phyloP scores from a whole-genome alignment of 2,797 vertebrate species.

The Parotocinclus haroldoi region DNA sequence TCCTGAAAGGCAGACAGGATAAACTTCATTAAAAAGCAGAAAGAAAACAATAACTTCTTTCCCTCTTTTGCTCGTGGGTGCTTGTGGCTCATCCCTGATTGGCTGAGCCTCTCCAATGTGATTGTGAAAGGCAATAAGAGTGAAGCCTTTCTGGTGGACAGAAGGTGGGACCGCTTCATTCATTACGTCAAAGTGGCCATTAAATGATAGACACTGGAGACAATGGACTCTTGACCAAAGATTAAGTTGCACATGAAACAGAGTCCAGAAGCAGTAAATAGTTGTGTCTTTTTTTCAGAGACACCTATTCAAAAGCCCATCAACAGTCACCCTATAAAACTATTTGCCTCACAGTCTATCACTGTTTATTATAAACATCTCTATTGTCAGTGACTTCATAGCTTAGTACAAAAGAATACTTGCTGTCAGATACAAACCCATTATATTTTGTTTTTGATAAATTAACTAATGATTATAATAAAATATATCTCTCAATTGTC shows the following conservation, averaged over 20 bases:
- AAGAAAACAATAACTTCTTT: constrained; percentile 65
- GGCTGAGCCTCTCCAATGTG: constrained; percentile 66
- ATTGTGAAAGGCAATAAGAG: constrained; percentile 76
- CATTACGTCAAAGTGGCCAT: constrained; percentile 85
- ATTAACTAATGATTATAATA: background rate
- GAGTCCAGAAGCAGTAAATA: constrained; percentile 72
- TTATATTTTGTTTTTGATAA: background rate
- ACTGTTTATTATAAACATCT: constrained; percentile 27
- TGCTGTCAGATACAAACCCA: background rate
- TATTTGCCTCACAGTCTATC: constrained; percentile 31
- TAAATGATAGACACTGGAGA: constrained; percentile 83
- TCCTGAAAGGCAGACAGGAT: constrained; percentile 62
- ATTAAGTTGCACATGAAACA: constrained; percentile 74
- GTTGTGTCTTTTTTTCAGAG: constrained; percentile 64
- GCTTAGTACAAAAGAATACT: constrained; percentile 15
- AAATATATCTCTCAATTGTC: background rate
- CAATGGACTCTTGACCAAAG: constrained; percentile 78
- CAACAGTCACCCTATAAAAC: constrained; percentile 34
- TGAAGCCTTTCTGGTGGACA: constrained; percentile 70
- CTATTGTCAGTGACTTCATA: constrained; percentile 15
- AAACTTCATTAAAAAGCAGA: constrained; percentile 76
- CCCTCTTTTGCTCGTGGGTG: constrained; percentile 65
- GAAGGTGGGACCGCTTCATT: constrained; percentile 90
- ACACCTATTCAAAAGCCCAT: constrained; percentile 35
- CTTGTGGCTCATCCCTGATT: constrained; percentile 63